Percentiles rank a stretch among this genome's conserved stretches.
Evolutionary conservation across 1,140 invertebrate genomes (phyloP).

Genomic region (Aphidius ervi): DNA sequence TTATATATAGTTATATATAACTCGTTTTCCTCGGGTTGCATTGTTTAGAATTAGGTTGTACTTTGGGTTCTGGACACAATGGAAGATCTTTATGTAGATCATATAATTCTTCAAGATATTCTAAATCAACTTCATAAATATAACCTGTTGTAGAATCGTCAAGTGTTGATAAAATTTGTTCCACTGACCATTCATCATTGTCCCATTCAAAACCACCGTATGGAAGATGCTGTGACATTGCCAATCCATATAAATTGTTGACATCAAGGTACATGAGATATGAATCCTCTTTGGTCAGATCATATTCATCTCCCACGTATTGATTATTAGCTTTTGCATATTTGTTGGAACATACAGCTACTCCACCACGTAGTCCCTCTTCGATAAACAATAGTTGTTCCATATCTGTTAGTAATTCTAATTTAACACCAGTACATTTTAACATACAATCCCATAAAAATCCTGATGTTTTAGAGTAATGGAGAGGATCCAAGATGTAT

Average conservation of each 20-base stretch:
- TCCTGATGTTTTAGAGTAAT: background rate
- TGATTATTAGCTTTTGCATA: conserved; percentile 50
- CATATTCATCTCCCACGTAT: conserved; percentile 35
- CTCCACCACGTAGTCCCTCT: background rate
- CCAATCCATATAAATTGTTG: conserved; percentile 56
- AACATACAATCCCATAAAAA: background rate
- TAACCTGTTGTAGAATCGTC: background rate
- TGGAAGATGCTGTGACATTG: conserved; percentile 48
- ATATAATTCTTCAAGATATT: background rate
- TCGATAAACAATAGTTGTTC: background rate
- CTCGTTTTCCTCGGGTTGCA: background rate
- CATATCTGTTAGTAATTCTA: background rate
- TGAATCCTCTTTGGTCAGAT: conserved; percentile 35
- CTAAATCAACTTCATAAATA: background rate
- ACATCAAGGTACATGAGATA: conserved; percentile 51
- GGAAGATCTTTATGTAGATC: background rate
- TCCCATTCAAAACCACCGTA: conserved; percentile 47
- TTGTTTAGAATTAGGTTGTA: background rate
- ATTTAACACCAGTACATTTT: background rate
- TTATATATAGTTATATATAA: no score
- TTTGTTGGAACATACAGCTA: background rate
- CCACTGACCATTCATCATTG: conserved; percentile 4
- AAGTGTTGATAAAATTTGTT: no score
- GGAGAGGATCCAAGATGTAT: background rate
- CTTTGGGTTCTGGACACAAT: background rate